Evolutionary conservation across 2,888 invertebrate genomes (phyloP).

Genomic region (Drosophila koepferae): DNA sequence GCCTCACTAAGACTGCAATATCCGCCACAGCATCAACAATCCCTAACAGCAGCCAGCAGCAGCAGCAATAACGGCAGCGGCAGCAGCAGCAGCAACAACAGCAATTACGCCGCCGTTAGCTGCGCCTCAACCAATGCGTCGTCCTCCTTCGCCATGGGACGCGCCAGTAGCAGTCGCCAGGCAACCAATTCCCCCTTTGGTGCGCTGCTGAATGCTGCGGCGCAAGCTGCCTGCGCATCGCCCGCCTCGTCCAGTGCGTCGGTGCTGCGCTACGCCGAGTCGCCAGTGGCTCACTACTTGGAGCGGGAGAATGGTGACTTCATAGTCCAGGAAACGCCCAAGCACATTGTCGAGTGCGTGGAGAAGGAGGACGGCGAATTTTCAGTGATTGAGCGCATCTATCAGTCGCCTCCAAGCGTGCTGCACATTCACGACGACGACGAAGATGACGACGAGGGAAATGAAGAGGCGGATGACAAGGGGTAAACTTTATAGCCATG

Average conservation of each 20-base stretch:
- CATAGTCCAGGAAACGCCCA: constrained; percentile 84
- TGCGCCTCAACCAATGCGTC: constrained; percentile 29
- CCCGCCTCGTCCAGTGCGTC: constrained; percentile 80
- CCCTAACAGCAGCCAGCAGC: constrained; percentile 22
- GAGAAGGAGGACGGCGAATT: constrained; percentile 85
- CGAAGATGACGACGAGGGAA: constrained; percentile 78
- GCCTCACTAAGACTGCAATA: constrained; percentile 45
- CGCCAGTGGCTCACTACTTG: constrained; percentile 84
- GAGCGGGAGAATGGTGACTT: constrained; percentile 85
- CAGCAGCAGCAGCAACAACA: neutral
- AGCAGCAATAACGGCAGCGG: constrained; percentile 14
- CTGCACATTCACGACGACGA: constrained; percentile 84
- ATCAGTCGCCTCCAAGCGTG: constrained; percentile 84
- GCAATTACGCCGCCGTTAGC: constrained; percentile 13
- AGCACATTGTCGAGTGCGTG: constrained; percentile 84
- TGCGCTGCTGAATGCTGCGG: constrained; percentile 69
- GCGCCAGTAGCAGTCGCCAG: constrained; percentile 57
- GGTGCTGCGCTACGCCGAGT: constrained; percentile 83
- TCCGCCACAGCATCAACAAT: constrained; percentile 45
- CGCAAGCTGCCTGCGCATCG: constrained; percentile 71
- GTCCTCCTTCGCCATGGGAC: constrained; percentile 24
- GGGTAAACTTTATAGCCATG: constrained; percentile 19
- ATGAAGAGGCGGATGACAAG: constrained; percentile 66
- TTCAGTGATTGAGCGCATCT: constrained; percentile 85
- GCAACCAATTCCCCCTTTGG: constrained; percentile 78